phyloP scores from a whole-genome alignment of 2,888 invertebrate genomes.

The Epistrophe grossulariae region DNA sequence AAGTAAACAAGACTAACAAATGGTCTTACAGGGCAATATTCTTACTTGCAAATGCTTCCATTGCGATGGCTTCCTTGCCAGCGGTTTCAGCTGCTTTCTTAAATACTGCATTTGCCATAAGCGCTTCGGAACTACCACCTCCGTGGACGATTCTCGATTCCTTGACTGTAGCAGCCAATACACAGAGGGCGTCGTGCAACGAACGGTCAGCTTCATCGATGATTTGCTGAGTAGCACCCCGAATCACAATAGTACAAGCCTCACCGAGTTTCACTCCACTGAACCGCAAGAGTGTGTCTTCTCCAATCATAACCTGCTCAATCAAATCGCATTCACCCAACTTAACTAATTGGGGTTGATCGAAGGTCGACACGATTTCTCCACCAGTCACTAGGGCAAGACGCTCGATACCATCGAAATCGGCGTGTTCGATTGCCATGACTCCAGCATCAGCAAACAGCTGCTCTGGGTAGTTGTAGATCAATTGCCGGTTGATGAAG shows the following conservation, averaged over 20 bases:
- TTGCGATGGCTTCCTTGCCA: slow-evolving; percentile 98
- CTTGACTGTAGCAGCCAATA: slow-evolving; percentile 96
- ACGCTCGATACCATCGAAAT: slow-evolving; percentile 99
- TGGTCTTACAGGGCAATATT: neutral
- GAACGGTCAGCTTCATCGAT: slow-evolving; percentile 99
- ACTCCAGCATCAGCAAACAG: slow-evolving; percentile 98
- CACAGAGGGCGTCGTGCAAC: slow-evolving; percentile 98
- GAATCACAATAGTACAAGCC: slow-evolving; percentile 98
- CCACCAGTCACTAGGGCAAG: slow-evolving; percentile 98
- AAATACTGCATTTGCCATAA: slow-evolving; percentile 97
- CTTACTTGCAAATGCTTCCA: slow-evolving; percentile 94
- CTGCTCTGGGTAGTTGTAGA: slow-evolving; percentile 99
- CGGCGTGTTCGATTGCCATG: slow-evolving; percentile 99
- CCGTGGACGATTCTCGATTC: slow-evolving; percentile 96
- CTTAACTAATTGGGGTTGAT: slow-evolving; percentile 95
- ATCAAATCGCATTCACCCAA: slow-evolving; percentile 97
- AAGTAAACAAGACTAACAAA: neutral
- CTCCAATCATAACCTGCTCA: slow-evolving; percentile 98
- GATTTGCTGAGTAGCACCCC: slow-evolving; percentile 99
- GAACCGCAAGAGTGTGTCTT: slow-evolving; percentile 97
- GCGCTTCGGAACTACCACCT: slow-evolving; percentile 97
- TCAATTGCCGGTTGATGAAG: slow-evolving; percentile 98
- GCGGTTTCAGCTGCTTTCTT: slow-evolving; percentile 93
- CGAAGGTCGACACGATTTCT: slow-evolving; percentile 99
- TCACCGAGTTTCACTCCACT: slow-evolving; percentile 97